These are phyloP conservation scores for Lates calcarifer DNA, from an alignment of 2,113 vertebrate genomes.

Conservation along the genomic window DNA sequence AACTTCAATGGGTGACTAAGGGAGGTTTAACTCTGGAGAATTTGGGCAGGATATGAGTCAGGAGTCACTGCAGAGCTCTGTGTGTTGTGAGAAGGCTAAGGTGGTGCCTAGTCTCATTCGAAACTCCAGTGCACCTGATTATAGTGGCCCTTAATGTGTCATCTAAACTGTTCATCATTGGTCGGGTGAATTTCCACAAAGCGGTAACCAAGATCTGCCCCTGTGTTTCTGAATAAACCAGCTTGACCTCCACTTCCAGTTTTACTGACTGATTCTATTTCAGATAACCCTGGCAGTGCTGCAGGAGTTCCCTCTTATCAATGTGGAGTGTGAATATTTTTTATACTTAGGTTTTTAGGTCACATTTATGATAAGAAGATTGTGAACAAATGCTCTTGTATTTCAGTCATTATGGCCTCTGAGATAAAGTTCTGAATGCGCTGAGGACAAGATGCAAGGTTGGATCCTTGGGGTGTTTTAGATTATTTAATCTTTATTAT, in stretches of 20 bases:
- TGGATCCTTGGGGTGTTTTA: neutral
- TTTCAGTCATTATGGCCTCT: neutral
- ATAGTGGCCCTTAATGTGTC: slow-evolving; percentile 4
- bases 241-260: slow-evolving; percentile 25
- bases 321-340: slow-evolving; percentile 26
- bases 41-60: slow-evolving; percentile 52
- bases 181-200: slow-evolving; percentile 10
- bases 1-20: slow-evolving; percentile 36
- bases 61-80: neutral
- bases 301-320: slow-evolving; percentile 45
- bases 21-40: slow-evolving; percentile 10
- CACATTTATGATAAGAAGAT: neutral
- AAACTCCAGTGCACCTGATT: slow-evolving; percentile 31
- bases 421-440: slow-evolving; percentile 2
- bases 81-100: slow-evolving; percentile 9
- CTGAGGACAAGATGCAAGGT: neutral
- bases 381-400: neutral
- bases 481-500: neutral
- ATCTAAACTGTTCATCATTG: neutral
- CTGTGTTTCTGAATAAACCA: slow-evolving; percentile 17
- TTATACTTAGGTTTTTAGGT: slow-evolving; percentile 29
- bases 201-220: neutral
- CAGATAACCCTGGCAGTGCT: neutral
- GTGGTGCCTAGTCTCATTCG: neutral
- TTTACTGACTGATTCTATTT: slow-evolving; percentile 16